Conservation (phyloP, 2,888 invertebrate genomes). For the Hirtodrosophila duncani region DNA sequence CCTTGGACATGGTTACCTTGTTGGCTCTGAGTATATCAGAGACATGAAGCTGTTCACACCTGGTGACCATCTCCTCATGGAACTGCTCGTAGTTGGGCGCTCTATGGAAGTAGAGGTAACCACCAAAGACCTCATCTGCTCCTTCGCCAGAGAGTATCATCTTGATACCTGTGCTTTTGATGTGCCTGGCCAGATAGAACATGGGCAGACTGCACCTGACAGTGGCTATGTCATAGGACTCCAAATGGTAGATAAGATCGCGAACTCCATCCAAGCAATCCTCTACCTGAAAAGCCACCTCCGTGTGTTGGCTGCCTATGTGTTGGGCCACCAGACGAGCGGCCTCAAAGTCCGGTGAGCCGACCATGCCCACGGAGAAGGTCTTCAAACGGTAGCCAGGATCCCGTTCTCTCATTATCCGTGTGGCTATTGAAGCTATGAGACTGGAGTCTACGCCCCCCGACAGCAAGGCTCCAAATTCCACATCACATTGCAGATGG, state of each 20-base stretch:
- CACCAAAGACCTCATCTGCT: conserved; percentile 95
- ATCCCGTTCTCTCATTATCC: conserved; percentile 58
- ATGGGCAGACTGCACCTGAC: conserved; percentile 80
- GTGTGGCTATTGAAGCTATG: conserved; percentile 72
- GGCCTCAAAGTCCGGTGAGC: conserved; percentile 91
- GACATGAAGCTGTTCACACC: conserved; percentile 86
- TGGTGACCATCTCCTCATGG: conserved; percentile 84
- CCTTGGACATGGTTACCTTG: conserved; percentile 84
- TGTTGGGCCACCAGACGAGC: conserved; percentile 89
- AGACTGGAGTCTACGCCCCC: conserved; percentile 75
- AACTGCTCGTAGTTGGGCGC: conserved; percentile 86
- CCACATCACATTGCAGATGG: conserved; percentile 74
- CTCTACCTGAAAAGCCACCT: conserved; percentile 88
- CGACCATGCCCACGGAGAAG: conserved; percentile 93
- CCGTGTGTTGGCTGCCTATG: conserved; percentile 92
- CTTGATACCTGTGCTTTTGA: conserved; percentile 89
- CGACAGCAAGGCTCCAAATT: conserved; percentile 69
- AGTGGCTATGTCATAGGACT: conserved; percentile 82
- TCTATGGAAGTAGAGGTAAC: conserved; percentile 95
- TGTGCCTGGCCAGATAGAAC: conserved; percentile 89
- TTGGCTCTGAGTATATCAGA: conserved; percentile 90
- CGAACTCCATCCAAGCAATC: conserved; percentile 84
- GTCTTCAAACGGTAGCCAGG: conserved; percentile 80
- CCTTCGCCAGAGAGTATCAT: conserved; percentile 95
- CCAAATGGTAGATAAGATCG: conserved; percentile 90